Evolutionary conservation across 2,113 vertebrate genomes (phyloP).

Genomic region (Glaucomys volans): DNA sequence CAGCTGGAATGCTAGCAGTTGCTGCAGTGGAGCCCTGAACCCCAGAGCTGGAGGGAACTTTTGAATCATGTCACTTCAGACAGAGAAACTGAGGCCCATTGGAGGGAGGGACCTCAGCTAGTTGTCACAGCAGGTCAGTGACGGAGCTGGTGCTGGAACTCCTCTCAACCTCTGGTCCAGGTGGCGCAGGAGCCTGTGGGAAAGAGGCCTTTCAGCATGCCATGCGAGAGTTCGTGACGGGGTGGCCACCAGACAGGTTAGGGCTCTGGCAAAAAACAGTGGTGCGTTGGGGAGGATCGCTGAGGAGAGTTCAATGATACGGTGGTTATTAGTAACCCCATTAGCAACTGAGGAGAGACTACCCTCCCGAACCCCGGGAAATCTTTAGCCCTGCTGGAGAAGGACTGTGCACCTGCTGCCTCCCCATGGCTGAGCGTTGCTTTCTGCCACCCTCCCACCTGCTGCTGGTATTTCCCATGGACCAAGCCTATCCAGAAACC

Average conservation of each 20-base stretch:
- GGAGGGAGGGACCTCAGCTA: neutral
- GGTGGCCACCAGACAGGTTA: neutral
- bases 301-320: neutral
- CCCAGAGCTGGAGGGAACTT: neutral
- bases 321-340: neutral
- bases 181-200: neutral
- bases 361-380: neutral
- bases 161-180: neutral
- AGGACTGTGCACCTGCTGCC: no score
- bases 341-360: neutral
- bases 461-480: neutral
- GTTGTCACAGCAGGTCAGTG: neutral
- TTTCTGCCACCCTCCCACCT: neutral
- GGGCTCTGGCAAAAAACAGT: neutral
- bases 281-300: neutral
- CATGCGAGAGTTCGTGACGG: neutral
- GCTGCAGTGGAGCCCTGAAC: neutral
- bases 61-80: neutral
- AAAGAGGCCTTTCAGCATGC: neutral
- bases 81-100: neutral
- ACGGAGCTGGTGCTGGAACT: neutral
- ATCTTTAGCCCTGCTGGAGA: neutral
- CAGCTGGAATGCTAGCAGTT: neutral
- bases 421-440: neutral
- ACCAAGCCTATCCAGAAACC: neutral